Conservation (phyloP, 2,113 vertebrate species). For the Phalacrocorax carbo region DNA sequence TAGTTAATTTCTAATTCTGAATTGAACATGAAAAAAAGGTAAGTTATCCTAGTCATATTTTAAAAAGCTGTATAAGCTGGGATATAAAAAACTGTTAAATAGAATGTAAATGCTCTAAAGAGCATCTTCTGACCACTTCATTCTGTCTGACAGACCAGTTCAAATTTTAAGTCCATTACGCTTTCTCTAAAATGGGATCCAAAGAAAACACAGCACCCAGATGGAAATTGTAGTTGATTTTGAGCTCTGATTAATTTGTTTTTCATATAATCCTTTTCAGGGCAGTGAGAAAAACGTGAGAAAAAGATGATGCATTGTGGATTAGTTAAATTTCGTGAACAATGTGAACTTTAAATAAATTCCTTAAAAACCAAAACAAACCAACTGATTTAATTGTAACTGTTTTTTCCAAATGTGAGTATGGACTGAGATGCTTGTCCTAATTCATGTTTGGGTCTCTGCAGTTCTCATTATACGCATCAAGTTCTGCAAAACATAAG, state of each 20-base stretch:
- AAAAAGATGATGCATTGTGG: neutral
- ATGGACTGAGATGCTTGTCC: neutral
- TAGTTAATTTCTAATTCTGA: neutral
- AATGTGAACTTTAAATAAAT: neutral
- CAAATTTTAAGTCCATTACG: neutral
- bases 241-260: conserved; percentile 64
- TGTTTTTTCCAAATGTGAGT: neutral
- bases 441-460: neutral
- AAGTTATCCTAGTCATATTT: neutral
- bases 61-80: neutral
- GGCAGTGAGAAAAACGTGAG: conserved; percentile 22
- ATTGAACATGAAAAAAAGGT: neutral
- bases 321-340: neutral
- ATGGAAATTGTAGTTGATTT: conserved; percentile 40
- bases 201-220: conserved; percentile 36
- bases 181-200: conserved; percentile 11
- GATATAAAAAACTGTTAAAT: neutral
- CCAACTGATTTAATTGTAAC: neutral
- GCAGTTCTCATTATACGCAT: conserved; percentile 4
- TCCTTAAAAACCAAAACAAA: neutral
- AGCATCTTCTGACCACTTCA: neutral
- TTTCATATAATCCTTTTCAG: conserved; percentile 21
- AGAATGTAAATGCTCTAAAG: neutral
- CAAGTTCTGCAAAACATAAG: neutral
- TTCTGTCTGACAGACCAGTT: conserved; percentile 10